These are phyloP conservation scores for Hyperoplus lanceolatus DNA, from an alignment of 2,797 vertebrate genomes.

Conservation along the genomic window DNA sequence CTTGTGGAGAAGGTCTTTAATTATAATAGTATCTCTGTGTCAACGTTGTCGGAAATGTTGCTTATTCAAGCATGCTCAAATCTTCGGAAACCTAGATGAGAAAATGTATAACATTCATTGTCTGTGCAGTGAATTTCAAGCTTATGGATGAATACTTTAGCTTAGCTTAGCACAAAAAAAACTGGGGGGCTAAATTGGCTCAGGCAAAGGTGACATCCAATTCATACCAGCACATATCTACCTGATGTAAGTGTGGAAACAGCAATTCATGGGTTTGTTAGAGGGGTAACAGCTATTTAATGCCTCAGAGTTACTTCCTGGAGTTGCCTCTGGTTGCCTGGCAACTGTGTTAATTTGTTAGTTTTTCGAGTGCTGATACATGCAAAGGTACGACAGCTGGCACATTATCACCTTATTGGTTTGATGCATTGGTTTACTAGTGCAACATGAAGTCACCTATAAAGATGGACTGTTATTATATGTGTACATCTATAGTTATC, in stretches of 20 bases:
- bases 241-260: not conserved
- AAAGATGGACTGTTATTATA: not conserved
- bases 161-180: not conserved
- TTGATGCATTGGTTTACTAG: not conserved
- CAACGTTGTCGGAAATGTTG: no score
- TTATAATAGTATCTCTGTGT: no score
- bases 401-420: conserved; percentile 6
- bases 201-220: not conserved
- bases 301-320: not conserved
- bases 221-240: not conserved
- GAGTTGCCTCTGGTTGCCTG: conserved; percentile 14
- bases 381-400: conserved; percentile 12
- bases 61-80: no score
- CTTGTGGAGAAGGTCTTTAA: not conserved
- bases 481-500: not conserved
- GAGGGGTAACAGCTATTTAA: not conserved
- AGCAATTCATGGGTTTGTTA: not conserved
- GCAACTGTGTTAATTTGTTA: conserved; percentile 21
- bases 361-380: not conserved
- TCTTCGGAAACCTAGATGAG: not conserved
- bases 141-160: not conserved
- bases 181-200: not conserved
- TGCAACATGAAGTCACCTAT: not conserved
- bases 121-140: not conserved
- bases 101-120: not conserved